These are phyloP conservation scores for Tridacna gigas DNA, from an alignment of 2,888 invertebrate species.

Conservation along the genomic window DNA sequence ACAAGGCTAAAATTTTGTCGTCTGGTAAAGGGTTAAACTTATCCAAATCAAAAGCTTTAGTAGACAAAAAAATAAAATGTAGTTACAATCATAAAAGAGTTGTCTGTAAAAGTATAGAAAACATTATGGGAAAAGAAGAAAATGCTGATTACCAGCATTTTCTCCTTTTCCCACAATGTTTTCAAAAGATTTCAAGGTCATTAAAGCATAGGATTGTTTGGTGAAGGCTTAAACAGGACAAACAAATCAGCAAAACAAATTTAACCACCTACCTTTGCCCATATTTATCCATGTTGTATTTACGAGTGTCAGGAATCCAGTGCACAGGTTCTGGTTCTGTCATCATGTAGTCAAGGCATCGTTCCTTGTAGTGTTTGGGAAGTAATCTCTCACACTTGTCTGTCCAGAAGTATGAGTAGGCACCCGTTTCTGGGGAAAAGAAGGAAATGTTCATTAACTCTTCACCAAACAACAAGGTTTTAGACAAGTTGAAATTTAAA, in stretches of 20 bases:
- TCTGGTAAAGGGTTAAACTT: too few relatives aligned
- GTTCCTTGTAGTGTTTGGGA: constrained; percentile 83
- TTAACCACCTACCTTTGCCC: constrained; percentile 37
- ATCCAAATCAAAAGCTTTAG: too few relatives aligned
- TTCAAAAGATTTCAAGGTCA: not conserved
- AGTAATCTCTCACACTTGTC: constrained; percentile 78
- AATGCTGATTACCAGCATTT: too few relatives aligned
- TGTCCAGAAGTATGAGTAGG: constrained; percentile 79
- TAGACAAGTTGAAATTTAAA: too few relatives aligned
- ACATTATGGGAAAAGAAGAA: not conserved
- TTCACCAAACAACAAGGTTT: too few relatives aligned
- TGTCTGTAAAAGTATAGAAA: too few relatives aligned
- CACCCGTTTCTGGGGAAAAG: constrained; percentile 66
- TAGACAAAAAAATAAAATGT: too few relatives aligned
- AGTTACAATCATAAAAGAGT: too few relatives aligned
- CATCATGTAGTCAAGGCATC: constrained; percentile 80
- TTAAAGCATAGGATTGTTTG: too few relatives aligned
- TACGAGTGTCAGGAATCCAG: constrained; percentile 77
- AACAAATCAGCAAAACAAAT: not conserved
- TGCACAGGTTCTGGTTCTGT: constrained; percentile 84
- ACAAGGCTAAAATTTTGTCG: too few relatives aligned
- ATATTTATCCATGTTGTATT: constrained; percentile 61
- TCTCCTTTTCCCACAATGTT: not conserved
- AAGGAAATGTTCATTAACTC: too few relatives aligned
- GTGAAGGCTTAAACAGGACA: too few relatives aligned